Conservation (phyloP, 2,888 invertebrate genomes). For the Eupithecia vulgata region DNA sequence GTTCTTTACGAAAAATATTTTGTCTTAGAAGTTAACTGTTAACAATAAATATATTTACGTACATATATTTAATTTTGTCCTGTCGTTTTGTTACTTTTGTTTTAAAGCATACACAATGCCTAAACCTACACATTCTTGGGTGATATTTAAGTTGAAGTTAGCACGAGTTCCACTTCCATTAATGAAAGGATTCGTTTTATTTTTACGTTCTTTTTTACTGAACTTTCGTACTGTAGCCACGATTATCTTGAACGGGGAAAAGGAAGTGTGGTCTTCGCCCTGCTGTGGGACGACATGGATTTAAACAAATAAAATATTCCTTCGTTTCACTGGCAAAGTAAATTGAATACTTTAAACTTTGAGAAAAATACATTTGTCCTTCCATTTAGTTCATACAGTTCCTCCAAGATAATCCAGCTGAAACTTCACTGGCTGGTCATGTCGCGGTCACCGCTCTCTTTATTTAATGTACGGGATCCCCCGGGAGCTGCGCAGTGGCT, state of each 20-base stretch:
- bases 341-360: background rate
- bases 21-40: background rate
- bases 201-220: background rate
- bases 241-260: background rate
- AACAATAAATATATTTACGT: too few relatives aligned
- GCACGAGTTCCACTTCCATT: too few relatives aligned
- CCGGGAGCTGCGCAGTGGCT: background rate
- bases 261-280: background rate
- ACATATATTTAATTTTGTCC: background rate
- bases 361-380: background rate
- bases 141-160: background rate
- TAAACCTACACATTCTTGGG: background rate
- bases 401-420: background rate
- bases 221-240: background rate
- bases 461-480: background rate
- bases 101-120: background rate
- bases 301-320: background rate
- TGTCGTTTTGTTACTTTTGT: background rate
- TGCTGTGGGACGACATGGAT: background rate
- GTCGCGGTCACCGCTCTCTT: background rate
- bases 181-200: too few relatives aligned
- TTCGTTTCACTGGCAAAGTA: background rate
- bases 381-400: background rate
- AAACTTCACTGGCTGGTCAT: background rate
- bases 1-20: background rate